Conservation (phyloP, 2,888 invertebrate species). For the Marasmarcha lunaedactyla region DNA sequence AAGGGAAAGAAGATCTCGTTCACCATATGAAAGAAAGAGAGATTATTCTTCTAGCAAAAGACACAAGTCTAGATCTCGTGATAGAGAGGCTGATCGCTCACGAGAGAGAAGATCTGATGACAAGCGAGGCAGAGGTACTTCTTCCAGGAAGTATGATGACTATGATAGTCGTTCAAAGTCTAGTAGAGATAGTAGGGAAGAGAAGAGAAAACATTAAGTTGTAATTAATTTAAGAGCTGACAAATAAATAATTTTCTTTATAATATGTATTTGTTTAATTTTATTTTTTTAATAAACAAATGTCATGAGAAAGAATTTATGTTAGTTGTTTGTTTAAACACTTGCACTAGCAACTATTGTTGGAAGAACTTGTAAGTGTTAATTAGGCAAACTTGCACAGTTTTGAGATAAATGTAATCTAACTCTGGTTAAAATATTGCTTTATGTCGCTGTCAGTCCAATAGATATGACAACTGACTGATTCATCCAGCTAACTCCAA, state of each 20-base stretch:
- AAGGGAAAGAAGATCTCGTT: conserved; percentile 53
- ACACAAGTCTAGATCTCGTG: conserved; percentile 56
- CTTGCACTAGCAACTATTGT: no score
- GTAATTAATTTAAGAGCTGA: conserved; percentile 8
- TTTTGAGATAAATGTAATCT: no score
- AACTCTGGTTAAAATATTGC: no score
- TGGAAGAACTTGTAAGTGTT: no score
- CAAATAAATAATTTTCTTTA: conserved; percentile 9
- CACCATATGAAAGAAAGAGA: conserved; percentile 60
- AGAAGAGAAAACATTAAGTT: conserved; percentile 46
- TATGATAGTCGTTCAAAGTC: conserved; percentile 53
- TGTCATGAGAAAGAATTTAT: no score
- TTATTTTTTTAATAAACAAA: no score
- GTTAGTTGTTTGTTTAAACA: no score
- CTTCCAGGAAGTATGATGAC: conserved; percentile 57
- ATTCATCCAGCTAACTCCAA: no score
- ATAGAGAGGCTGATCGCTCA: conserved; percentile 47
- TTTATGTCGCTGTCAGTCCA: no score
- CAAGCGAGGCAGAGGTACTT: conserved; percentile 32
- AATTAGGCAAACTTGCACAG: no score
- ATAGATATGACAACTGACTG: no score
- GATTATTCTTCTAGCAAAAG: conserved; percentile 55
- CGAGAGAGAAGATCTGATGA: conserved; percentile 52
- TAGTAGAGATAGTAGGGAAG: conserved; percentile 46
- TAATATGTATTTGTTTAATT: no score